Evolutionary conservation across 2,797 vertebrate species (phyloP).

Genomic region (Cuniculus paca): DNA sequence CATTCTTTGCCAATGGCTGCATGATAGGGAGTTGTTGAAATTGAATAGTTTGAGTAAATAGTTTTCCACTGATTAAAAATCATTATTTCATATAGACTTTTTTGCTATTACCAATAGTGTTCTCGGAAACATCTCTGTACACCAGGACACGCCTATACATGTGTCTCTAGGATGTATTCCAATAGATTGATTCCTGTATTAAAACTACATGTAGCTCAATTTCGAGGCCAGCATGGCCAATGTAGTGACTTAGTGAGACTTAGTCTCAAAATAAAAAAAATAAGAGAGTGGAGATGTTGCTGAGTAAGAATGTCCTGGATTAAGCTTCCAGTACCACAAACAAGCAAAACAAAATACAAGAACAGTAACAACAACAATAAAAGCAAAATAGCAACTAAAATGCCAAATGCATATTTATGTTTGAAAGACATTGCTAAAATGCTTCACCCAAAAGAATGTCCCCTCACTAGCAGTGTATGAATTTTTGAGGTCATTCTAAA

Average conservation of each 20-base stretch:
- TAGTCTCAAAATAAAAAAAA: neutral
- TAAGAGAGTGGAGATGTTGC: neutral
- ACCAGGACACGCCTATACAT: neutral
- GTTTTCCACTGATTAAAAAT: neutral
- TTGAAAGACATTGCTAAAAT: neutral
- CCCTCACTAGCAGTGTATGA: neutral
- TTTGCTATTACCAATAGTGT: neutral
- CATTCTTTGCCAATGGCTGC: neutral
- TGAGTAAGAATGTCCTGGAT: neutral
- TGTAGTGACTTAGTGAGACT: neutral
- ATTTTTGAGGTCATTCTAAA: neutral
- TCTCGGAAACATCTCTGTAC: neutral
- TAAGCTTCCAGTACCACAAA: neutral
- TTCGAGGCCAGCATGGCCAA: neutral
- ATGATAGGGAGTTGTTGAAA: neutral
- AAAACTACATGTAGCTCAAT: neutral
- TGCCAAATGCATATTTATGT: neutral
- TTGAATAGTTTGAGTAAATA: neutral
- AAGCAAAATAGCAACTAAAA: neutral
- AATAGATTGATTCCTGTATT: neutral
- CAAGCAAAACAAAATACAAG: neutral
- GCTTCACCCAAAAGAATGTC: neutral
- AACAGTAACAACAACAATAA: neutral
- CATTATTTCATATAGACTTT: slow-evolving; percentile 14
- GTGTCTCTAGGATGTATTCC: neutral